These are phyloP conservation scores for Sebastiscus albofasciatus DNA, from an alignment of 2,797 vertebrate genomes.

Conservation along the genomic window DNA sequence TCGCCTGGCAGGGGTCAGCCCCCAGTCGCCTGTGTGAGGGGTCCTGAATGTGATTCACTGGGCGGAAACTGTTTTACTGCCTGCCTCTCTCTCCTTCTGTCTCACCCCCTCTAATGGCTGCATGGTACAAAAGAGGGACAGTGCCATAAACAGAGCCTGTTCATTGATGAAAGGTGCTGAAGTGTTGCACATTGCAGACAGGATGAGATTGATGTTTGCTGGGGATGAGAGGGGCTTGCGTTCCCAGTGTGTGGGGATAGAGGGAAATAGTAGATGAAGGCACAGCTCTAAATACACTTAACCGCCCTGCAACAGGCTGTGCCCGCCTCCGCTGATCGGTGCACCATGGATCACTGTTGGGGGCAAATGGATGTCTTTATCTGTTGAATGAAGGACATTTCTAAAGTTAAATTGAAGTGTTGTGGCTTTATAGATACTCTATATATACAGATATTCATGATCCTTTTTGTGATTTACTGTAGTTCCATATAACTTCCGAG, in stretches of 20 bases:
- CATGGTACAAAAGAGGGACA: constrained; percentile 70
- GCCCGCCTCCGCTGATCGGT: constrained; percentile 11
- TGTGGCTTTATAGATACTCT: not conserved
- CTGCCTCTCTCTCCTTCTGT: constrained; percentile 70
- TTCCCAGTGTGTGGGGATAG: constrained; percentile 34
- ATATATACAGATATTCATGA: not conserved
- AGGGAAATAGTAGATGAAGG: constrained; percentile 5
- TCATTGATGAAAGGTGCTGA: constrained; percentile 72
- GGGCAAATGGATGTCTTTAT: constrained; percentile 32
- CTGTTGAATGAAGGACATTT: constrained; percentile 14
- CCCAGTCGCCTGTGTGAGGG: constrained; percentile 72
- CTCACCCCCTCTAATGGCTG: constrained; percentile 65
- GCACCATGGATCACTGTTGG: constrained; percentile 9
- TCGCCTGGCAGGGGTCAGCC: constrained; percentile 78
- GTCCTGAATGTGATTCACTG: constrained; percentile 82
- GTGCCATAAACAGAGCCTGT: constrained; percentile 68
- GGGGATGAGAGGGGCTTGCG: constrained; percentile 45
- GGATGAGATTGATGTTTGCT: constrained; percentile 64
- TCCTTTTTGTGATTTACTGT: not conserved
- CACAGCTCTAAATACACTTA: constrained; percentile 19
- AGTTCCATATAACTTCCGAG: not conserved
- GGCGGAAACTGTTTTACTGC: constrained; percentile 83
- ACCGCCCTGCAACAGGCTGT: constrained; percentile 60
- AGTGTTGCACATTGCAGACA: constrained; percentile 59
- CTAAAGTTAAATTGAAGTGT: not conserved